Conservation (phyloP, 2,888 invertebrate genomes). For the Lasioglossum morio region DNA sequence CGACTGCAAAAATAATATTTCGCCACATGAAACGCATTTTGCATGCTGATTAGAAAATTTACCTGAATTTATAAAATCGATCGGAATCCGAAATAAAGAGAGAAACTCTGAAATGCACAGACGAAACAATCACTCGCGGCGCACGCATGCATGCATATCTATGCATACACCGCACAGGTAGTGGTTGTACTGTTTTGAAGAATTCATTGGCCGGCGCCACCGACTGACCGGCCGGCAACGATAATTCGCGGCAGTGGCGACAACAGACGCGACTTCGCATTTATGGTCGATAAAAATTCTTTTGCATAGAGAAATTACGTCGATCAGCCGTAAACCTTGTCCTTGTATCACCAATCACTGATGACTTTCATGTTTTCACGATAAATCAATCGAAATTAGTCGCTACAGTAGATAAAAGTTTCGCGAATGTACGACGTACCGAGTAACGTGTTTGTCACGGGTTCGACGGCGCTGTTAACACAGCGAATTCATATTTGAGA, state of each 20-base stretch:
- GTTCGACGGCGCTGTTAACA: conserved; percentile 23
- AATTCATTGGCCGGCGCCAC: conserved; percentile 73
- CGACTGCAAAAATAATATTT: neutral
- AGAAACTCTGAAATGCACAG: neutral
- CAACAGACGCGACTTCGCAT: neutral
- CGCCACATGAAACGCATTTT: neutral
- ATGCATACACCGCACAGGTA: conserved; percentile 16
- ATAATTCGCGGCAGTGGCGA: conserved; percentile 50
- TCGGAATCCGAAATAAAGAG: neutral
- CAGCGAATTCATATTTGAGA: conserved; percentile 28
- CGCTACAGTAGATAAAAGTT: neutral
- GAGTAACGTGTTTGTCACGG: conserved; percentile 40
- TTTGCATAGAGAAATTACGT: neutral
- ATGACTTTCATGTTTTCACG: neutral
- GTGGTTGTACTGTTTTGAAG: conserved; percentile 50
- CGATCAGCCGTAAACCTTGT: neutral
- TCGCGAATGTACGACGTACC: neutral
- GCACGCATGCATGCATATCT: neutral
- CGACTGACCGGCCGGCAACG: conserved; percentile 80
- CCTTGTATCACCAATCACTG: neutral
- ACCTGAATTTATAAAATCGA: neutral
- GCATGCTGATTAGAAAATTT: neutral
- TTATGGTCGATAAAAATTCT: conserved; percentile 43
- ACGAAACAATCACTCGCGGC: neutral
- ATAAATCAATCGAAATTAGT: neutral